These are phyloP conservation scores for Hesperophylax magnus DNA, from an alignment of 1,140 invertebrate species.

Conservation along the genomic window DNA sequence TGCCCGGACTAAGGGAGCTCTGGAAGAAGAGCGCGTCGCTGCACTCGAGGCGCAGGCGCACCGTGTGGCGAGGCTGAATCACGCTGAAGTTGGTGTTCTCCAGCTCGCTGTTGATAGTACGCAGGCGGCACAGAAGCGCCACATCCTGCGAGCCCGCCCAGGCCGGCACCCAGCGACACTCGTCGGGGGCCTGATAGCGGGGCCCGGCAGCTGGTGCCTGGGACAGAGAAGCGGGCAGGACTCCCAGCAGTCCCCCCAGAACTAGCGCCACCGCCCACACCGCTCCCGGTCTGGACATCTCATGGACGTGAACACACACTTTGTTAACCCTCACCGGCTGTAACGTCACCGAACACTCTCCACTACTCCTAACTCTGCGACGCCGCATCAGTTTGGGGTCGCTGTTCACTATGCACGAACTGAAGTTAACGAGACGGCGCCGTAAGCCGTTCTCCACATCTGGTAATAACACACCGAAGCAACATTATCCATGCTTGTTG, in stretches of 20 bases:
- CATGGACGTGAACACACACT: constrained; percentile 29
- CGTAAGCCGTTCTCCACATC: constrained; percentile 27
- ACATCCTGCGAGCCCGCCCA: constrained; percentile 77
- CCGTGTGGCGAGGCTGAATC: constrained; percentile 89
- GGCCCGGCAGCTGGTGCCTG: constrained; percentile 62
- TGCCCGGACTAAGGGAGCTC: constrained; percentile 87
- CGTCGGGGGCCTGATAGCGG: constrained; percentile 85
- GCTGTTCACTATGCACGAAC: constrained; percentile 19
- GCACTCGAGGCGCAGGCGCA: constrained; percentile 85
- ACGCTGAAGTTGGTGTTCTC: constrained; percentile 92
- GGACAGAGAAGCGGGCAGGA: constrained; percentile 66
- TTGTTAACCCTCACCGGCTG: not conserved
- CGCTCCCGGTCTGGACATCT: constrained; percentile 52
- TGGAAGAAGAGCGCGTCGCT: constrained; percentile 89
- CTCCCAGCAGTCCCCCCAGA: constrained; percentile 63
- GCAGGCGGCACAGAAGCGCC: constrained; percentile 83
- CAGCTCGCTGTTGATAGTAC: constrained; percentile 90
- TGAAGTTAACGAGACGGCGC: constrained; percentile 15
- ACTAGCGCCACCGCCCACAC: constrained; percentile 65
- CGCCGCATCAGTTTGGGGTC: constrained; percentile 24
- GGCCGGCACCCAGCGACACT: constrained; percentile 84
- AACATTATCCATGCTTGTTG: constrained; percentile 44
- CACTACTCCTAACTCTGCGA: constrained; percentile 2
- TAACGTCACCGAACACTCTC: constrained; percentile 16
- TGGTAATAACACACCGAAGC: constrained; percentile 22